Percentiles rank a stretch among this genome's conserved stretches.
Evolutionary conservation across 1,140 invertebrate species (phyloP).

Genomic region (Heterodera schachtii): DNA sequence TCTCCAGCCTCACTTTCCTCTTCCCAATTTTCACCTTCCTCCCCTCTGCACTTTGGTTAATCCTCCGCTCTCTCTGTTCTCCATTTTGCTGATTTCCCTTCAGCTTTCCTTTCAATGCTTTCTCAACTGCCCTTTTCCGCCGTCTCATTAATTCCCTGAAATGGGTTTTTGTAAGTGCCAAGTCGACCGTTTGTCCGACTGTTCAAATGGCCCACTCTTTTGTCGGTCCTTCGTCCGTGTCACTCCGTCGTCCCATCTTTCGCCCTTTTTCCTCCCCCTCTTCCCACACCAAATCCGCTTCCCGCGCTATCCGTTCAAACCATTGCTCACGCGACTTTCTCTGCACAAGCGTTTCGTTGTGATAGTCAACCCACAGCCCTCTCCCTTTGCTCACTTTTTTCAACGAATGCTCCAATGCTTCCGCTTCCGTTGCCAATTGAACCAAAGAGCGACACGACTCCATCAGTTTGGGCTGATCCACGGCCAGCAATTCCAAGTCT

Average conservation of each 20-base stretch:
- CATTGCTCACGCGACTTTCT: conserved; percentile 72
- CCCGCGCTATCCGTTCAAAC: conserved; percentile 79
- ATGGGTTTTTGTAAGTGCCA: neutral
- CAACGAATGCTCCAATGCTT: conserved; percentile 75
- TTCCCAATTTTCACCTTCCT: conserved; percentile 6
- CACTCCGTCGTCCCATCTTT: neutral
- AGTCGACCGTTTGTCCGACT: neutral
- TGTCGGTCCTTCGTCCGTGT: neutral
- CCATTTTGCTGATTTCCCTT: neutral
- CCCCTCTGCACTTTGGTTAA: neutral
- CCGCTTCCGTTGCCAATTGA: conserved; percentile 77
- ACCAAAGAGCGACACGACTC: conserved; percentile 77
- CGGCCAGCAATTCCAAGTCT: conserved; percentile 80
- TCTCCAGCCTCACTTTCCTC: neutral
- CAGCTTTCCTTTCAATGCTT: neutral
- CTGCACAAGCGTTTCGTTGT: conserved; percentile 70
- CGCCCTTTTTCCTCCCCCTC: conserved; percentile 67
- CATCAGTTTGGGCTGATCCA: conserved; percentile 70
- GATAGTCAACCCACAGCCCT: conserved; percentile 74
- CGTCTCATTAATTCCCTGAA: neutral
- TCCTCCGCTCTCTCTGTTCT: neutral
- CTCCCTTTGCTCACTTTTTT: conserved; percentile 68
- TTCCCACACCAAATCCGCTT: conserved; percentile 84
- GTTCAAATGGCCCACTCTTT: neutral
- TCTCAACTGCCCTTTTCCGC: neutral